Conservation (phyloP, 2,888 invertebrate genomes). For the Campoletis raptor region DNA sequence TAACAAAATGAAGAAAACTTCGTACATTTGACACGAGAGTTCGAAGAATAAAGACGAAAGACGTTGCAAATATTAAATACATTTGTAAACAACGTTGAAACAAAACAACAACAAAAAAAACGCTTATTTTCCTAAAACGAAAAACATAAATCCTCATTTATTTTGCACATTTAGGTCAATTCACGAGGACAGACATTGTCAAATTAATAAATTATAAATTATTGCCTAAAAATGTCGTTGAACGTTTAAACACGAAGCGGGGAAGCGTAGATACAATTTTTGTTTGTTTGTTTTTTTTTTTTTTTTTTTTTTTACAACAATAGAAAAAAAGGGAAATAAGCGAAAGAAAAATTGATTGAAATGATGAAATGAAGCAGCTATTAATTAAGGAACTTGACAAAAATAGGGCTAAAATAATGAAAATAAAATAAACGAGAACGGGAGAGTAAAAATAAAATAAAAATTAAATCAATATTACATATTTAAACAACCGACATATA, state of each 20-base stretch:
- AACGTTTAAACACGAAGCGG: constrained; percentile 61
- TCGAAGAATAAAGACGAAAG: background rate
- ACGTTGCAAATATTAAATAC: background rate
- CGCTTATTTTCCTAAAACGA: background rate
- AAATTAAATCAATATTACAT: constrained; percentile 76
- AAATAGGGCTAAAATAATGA: constrained; percentile 74
- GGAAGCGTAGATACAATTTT: constrained; percentile 54
- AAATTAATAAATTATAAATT: constrained; percentile 22
- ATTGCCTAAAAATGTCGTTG: constrained; percentile 17
- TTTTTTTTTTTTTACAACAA: constrained; percentile 58
- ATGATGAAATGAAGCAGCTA: background rate
- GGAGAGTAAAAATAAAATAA: background rate
- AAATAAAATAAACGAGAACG: constrained; percentile 66
- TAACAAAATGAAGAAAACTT: constrained; percentile 31
- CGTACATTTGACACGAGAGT: constrained; percentile 17
- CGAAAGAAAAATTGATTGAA: constrained; percentile 44
- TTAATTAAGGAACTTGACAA: constrained; percentile 25
- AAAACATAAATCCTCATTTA: background rate
- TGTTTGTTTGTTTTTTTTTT: constrained; percentile 39
- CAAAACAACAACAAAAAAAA: constrained; percentile 18
- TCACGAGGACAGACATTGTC: background rate
- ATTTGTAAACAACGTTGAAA: background rate
- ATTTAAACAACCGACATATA: constrained; percentile 80
- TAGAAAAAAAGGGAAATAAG: constrained; percentile 31
- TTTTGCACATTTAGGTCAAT: background rate